Conservation (phyloP, 2,113 vertebrate species). For the Panthera tigris region DNA sequence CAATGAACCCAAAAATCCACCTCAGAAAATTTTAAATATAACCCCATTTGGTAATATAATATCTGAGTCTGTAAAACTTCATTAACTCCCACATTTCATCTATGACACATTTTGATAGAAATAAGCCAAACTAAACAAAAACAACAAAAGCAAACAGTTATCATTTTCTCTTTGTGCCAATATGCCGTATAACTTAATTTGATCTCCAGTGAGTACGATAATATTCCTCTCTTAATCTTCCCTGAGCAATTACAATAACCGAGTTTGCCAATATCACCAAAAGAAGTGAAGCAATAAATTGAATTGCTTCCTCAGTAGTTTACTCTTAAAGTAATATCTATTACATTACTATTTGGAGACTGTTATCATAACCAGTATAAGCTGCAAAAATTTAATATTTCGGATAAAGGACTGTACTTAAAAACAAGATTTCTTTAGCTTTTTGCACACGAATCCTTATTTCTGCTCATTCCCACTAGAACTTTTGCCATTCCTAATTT, state of each 20-base stretch:
- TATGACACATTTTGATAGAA: background rate
- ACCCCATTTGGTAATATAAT: background rate
- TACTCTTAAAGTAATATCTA: slow-evolving; percentile 48
- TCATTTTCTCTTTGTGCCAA: background rate
- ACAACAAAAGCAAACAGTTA: background rate
- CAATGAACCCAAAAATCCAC: slow-evolving; percentile 7
- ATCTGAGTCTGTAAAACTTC: background rate
- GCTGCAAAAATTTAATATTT: background rate
- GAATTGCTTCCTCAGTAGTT: slow-evolving; percentile 55
- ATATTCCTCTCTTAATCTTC: slow-evolving; percentile 61
- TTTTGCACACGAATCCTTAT: background rate
- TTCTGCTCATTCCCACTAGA: background rate
- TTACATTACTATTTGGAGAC: slow-evolving; percentile 22
- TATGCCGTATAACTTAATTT: slow-evolving; percentile 44
- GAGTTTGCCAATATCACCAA: slow-evolving; percentile 33
- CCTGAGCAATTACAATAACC: slow-evolving; percentile 42
- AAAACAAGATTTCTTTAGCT: slow-evolving; percentile 11
- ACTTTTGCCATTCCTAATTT: background rate
- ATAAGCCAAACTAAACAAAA: background rate
- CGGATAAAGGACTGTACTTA: background rate
- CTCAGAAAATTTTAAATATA: background rate
- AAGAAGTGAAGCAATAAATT: slow-evolving; percentile 76
- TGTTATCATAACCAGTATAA: slow-evolving; percentile 52
- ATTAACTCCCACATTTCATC: background rate
- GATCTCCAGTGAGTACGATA: slow-evolving; percentile 23